Evolutionary conservation across 2,888 invertebrate species (phyloP), one percentile per base, ranked within the genome.

Genomic region (Coleophora flavipennella): DNA sequence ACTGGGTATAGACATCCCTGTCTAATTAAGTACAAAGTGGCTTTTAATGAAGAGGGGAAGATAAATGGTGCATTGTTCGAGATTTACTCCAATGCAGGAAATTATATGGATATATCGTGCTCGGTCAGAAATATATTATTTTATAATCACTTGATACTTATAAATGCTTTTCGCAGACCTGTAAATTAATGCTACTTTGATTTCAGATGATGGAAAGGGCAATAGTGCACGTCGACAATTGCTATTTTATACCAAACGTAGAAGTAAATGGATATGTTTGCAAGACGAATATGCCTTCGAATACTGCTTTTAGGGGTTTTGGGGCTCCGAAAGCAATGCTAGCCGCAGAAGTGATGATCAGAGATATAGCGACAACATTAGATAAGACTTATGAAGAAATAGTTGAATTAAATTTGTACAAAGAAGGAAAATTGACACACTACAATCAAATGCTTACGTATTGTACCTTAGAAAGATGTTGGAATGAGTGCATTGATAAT

Each of bases 241-340:
- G 92, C 11, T 97, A 96, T 70, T 87, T 85, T 50, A 89, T 96
- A 52, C 92, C 92, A 7, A 90, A 91, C 50, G 75, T 91, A 0
- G 86, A 88, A 50, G 86, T 93, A 0, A 80, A 79, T 14, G 92
- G 92, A 1, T 90, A 89, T 63, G 81, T 90, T 7, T 97, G 97
- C 64, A 92, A 90, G 72, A 97, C 97, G 0, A 96, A 98, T 79
- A 71, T 94, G 48, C 91, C 95, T 0, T 94, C 96, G 0, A 96
- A 95, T 64, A 97, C 97, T 0, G 97, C 97, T 0, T 97, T 97
- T 61, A 86, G 97, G 59, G 96, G 95, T 1, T 96, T 96, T 59
- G 96, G 96, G 1, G 94, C 91, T 0, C 96, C 96, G 0, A 94
- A 96, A 67, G 94, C 92, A 4, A 95, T 96, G 95, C 89, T 93